Base-by-base conservation (phyloP, 2,113 vertebrate genomes). In the Leucoraja erinaceus region DNA sequence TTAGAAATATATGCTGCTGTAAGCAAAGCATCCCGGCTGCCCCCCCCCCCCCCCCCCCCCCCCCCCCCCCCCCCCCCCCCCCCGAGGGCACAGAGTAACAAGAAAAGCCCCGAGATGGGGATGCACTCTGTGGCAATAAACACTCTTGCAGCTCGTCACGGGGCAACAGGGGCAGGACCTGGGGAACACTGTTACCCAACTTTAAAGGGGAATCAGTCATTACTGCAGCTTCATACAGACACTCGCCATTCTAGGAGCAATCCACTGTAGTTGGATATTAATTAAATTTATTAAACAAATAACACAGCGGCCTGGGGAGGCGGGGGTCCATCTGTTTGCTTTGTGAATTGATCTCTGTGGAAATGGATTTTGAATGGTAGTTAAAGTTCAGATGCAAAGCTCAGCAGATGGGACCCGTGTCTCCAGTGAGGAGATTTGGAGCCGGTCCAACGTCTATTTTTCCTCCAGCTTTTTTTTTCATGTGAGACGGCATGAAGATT, bases 201-300 rank as follows among this genome's bases (percentile, higher is more conserved):
- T 96, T 96, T 96, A 96, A 95, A 96, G 96, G 95, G 95, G 96
- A 96, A 96, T 96, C 95, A 95, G 95, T 97, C 95, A 95, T 96
- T 94, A 94, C 38, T 94, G 94, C 95, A 96, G 95, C 96, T 94
- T 95, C 76, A 93, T 95, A 94, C 93, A 94, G 93, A 93, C 78
- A 93, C 94, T 94, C 94, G 94, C 95, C 94, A 96, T 96, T 96
- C 95, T 96, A 96, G 97, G 97, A 96, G 94, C 95, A 95, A 94
- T 96, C 96, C 96, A 96, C 93, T 96, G 95, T 96, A 95, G 96
- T 95, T 96, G 97, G 97, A 97, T 97, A 97, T 97, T 97, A 97
- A 97, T 97, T 97, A 97, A 97, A 97, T 97, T 97, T 97, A 97
- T 97, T 97, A 97, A 97, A 97, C 97, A 97, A 97, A 97, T 97